Evolutionary conservation across 2,888 invertebrate species (phyloP), one percentile per base, ranked within the genome.

Genomic region (Hyposoter dolosus): DNA sequence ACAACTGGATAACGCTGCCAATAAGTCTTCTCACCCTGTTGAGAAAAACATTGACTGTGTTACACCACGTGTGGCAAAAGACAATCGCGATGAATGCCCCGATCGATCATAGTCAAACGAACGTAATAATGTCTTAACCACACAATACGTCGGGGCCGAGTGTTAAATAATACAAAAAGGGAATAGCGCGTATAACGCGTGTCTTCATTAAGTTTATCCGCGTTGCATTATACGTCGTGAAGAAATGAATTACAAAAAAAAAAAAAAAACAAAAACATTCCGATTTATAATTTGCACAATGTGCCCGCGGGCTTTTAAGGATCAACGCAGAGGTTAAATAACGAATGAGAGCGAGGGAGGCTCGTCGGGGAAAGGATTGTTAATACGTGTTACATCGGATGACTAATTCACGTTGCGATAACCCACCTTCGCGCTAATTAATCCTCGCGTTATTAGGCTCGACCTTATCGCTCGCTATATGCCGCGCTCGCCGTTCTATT

Each of bases 371-470:
- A 56, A 65, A 32, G 50, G 72, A n/a, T 47, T 75, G 72, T 83
- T 83, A 83, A 85, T 83, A 83, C 56, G 83, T 81, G 85, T 86
- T 86, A 83, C 80, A 75, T 50, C 50, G 71, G 56, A 77, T 77
- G 85, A 87, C 84, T 87, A 87, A 86, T 87, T 86, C 80, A 84
- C 87, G 63, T 23, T 75, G 86, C 86, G 84, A 84, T 82, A 82
- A 87, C 80, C 81, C 87, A 82, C 84, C 87, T 82, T 84, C 84
- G 84, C 77, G 86, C 86, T 87, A 87, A 87, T 87, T 87, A 87
- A 87, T 87, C 87, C 83, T 86, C 85, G 71, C 63, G 80, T 79
- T 86, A 84, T 86, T 87, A 85, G 87, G 79, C 74, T 82, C 83
- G 84, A 84, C 84, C 82, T 84, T 87, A 83, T 84, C 86, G 80